Evolutionary conservation across 1,140 invertebrate species (phyloP).

Genomic region (Calliopsis andreniformis): DNA sequence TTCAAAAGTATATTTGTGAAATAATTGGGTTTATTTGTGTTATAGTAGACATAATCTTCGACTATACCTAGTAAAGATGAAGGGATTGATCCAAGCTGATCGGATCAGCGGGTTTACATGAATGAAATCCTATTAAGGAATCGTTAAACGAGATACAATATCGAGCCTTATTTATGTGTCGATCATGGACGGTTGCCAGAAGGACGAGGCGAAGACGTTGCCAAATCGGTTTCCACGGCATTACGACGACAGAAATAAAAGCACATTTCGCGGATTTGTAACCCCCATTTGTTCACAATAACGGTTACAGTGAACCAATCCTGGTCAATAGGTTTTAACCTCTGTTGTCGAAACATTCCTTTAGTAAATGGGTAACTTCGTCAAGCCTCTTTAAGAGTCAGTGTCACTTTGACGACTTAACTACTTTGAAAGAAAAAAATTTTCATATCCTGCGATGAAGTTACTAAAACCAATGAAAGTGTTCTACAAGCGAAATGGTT

Average conservation of each 20-base stretch:
- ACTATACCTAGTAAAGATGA: too few relatives aligned
- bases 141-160: slow-evolving; percentile 55
- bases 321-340: neutral
- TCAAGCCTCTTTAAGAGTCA: neutral
- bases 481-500: neutral
- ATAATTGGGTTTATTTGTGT: too few relatives aligned
- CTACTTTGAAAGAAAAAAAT: too few relatives aligned
- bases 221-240: slow-evolving; percentile 57
- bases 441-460: too few relatives aligned
- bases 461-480: neutral
- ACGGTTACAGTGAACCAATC: neutral
- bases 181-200: slow-evolving; percentile 54
- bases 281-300: slow-evolving; percentile 3
- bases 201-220: slow-evolving; percentile 26
- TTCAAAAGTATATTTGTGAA: too few relatives aligned
- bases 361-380: too few relatives aligned
- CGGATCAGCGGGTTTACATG: slow-evolving; percentile 28
- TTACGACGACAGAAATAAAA: slow-evolving; percentile 48
- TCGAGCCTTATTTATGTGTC: slow-evolving; percentile 56
- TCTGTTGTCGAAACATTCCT: neutral
- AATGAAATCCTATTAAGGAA: slow-evolving; percentile 50
- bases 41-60: too few relatives aligned
- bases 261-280: slow-evolving; percentile 50
- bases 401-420: too few relatives aligned
- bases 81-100: slow-evolving; percentile 7